phyloP scores from a whole-genome alignment of 2,888 invertebrate species.

The Pristionchus japonicus region DNA sequence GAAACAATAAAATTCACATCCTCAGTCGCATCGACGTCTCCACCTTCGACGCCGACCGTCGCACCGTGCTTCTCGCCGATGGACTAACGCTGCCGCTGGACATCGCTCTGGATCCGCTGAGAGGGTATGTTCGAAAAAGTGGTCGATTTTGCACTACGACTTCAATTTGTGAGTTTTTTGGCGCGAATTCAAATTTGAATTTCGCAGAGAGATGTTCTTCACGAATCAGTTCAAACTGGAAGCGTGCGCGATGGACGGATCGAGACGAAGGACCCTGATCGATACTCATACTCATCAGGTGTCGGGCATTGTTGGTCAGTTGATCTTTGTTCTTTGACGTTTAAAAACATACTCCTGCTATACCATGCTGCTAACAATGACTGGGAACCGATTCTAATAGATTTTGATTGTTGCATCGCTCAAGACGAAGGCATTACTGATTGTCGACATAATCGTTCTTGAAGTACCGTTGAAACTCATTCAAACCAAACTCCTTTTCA shows the following conservation, averaged over 20 bases:
- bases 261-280: conserved; percentile 86
- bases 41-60: conserved; percentile 87
- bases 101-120: conserved; percentile 91
- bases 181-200: neutral
- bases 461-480: neutral
- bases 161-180: neutral
- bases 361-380: too few relatives aligned
- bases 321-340: neutral
- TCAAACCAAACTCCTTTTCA: conserved; percentile 78
- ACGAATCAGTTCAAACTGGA: conserved; percentile 82
- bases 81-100: conserved; percentile 92
- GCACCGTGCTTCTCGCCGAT: conserved; percentile 91
- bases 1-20: conserved; percentile 80
- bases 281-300: conserved; percentile 94
- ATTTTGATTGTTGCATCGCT: too few relatives aligned
- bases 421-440: too few relatives aligned
- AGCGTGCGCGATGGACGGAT: conserved; percentile 94
- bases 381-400: too few relatives aligned
- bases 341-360: too few relatives aligned
- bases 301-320: conserved; percentile 84
- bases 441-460: too few relatives aligned
- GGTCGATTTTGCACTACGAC: neutral
- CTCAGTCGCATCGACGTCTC: conserved; percentile 91
- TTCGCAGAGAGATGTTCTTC: conserved; percentile 79
- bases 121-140: conserved; percentile 80